These are phyloP conservation scores for Romanogobio albipinnatus DNA, from an alignment of 2,113 vertebrate species.

Conservation along the genomic window DNA sequence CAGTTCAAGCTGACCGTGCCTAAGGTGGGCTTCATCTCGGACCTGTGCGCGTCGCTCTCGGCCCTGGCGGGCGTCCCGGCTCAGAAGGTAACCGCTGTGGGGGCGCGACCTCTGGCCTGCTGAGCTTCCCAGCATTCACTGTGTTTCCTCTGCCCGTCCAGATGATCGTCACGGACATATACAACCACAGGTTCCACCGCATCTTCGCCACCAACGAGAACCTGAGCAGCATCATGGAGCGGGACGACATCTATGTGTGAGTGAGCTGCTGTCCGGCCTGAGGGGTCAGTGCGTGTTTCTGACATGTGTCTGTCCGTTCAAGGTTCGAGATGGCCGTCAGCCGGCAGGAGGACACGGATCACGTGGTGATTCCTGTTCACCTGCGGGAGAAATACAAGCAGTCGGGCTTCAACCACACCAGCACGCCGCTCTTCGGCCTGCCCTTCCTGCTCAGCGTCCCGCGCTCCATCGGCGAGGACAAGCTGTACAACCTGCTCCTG, in stretches of 20 bases:
- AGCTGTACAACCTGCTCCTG: constrained; percentile 94
- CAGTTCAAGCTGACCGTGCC: constrained; percentile 99
- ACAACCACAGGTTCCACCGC: constrained; percentile 98
- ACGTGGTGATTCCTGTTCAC: constrained; percentile 95
- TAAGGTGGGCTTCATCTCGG: constrained; percentile 96
- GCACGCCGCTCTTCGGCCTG: constrained; percentile 91
- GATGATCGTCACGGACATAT: constrained; percentile 97
- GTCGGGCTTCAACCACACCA: constrained; percentile 93
- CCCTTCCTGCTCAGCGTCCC: constrained; percentile 96
- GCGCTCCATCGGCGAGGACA: constrained; percentile 93
- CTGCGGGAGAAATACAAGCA: constrained; percentile 95
- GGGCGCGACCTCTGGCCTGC: no score
- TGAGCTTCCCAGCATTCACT: not conserved
- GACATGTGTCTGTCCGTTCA: no score
- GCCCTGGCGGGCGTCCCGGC: constrained; percentile 86
- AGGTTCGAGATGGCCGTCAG: constrained; percentile 87
- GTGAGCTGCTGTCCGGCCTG: constrained; percentile 60
- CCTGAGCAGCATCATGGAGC: constrained; percentile 98
- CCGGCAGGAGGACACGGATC: constrained; percentile 91
- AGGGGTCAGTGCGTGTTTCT: not conserved
- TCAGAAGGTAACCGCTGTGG: constrained; percentile 85
- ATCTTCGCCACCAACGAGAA: constrained; percentile 98
- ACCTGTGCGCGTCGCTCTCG: constrained; percentile 92
- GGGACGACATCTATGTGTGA: constrained; percentile 98
- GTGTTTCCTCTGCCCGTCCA: constrained; percentile 42